Conservation (phyloP, 2,797 vertebrate species). For the Brotula barbata region DNA sequence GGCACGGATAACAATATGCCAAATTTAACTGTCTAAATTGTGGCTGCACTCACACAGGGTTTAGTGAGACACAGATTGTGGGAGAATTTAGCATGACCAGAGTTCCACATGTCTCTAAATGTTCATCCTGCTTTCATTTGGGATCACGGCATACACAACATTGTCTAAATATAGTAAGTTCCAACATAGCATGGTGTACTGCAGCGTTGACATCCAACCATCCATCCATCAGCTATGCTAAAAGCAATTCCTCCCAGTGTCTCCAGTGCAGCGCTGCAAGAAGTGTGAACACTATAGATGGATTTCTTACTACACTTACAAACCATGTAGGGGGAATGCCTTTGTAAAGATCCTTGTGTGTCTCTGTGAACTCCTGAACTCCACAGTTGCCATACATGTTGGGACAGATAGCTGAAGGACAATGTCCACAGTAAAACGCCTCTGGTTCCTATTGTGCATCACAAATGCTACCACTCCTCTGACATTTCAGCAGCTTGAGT, state of each 20-base stretch:
- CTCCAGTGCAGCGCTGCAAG: constrained; percentile 31
- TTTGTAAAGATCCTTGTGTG: constrained; percentile 27
- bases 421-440: constrained; percentile 28
- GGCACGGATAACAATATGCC: constrained; percentile 8
- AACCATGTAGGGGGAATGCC: constrained; percentile 36
- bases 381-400: constrained; percentile 29
- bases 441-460: constrained; percentile 17
- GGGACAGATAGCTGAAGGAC: constrained; percentile 29
- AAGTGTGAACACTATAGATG: constrained; percentile 34
- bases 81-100: constrained; percentile 28
- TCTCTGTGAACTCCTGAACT: constrained; percentile 30
- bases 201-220: constrained; percentile 65
- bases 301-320: constrained; percentile 21
- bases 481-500: not conserved
- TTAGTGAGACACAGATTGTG: constrained; percentile 34
- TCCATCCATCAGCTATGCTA: constrained; percentile 47
- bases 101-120: constrained; percentile 32
- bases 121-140: constrained; percentile 49
- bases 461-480: constrained; percentile 3
- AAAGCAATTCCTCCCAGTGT: constrained; percentile 45
- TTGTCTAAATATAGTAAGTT: constrained; percentile 73
- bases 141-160: constrained; percentile 61
- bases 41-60: constrained; percentile 4
- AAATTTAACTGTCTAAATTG: constrained; percentile 9
- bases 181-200: constrained; percentile 56